phyloP scores from a whole-genome alignment of 1,140 invertebrate species.

The Drosophila ironensis region DNA sequence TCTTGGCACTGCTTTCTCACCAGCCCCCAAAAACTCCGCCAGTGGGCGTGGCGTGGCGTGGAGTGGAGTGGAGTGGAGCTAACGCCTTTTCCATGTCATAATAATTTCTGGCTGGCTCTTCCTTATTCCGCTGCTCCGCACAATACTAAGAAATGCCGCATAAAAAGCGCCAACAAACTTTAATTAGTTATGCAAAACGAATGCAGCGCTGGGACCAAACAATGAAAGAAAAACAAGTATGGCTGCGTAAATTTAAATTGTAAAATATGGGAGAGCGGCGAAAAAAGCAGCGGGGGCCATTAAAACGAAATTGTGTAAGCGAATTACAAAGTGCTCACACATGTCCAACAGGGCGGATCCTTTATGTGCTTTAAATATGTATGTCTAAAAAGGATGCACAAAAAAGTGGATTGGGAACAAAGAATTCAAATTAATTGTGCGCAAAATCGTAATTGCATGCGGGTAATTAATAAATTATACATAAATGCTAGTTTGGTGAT shows the following conservation, averaged over 20 bases:
- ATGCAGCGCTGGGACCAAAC: constrained; percentile 49
- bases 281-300: neutral
- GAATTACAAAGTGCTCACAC: constrained; percentile 14
- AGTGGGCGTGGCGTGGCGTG: constrained; percentile 2
- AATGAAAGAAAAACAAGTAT: constrained; percentile 15
- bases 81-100: constrained; percentile 75
- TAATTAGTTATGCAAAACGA: constrained; percentile 77
- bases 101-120: constrained; percentile 46
- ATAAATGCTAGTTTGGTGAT: constrained; percentile 12
- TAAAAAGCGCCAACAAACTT: constrained; percentile 65
- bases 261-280: constrained; percentile 5
- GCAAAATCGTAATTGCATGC: constrained; percentile 57
- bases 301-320: neutral
- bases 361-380: neutral
- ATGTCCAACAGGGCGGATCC: neutral
- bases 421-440: constrained; percentile 45
- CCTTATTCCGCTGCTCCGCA: constrained; percentile 7
- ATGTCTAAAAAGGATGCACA: no score
- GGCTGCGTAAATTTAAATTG: constrained; percentile 44
- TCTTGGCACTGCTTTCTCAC: neutral
- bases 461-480: constrained; percentile 68
- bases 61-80: constrained; percentile 3
- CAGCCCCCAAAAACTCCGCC: constrained; percentile 1
- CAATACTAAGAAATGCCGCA: constrained; percentile 62
- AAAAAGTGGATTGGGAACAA: constrained; percentile 8